Base-by-base conservation (phyloP, 1,140 invertebrate genomes). In the Drosophila willistoni region DNA sequence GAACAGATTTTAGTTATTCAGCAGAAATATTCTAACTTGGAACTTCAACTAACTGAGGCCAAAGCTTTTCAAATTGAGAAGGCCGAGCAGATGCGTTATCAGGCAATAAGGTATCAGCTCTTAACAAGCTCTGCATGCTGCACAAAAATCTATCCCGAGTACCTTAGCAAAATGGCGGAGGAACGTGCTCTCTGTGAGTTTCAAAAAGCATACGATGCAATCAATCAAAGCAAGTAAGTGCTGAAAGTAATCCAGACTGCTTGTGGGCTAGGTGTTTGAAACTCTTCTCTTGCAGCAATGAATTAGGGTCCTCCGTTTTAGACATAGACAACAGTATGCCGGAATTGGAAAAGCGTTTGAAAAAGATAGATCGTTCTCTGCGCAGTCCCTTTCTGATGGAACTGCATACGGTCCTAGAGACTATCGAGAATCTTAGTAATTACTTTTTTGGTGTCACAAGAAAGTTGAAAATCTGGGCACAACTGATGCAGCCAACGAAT, bases 71-170 rank as follows among this genome's bases (percentile, higher is more conserved):
- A 89, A 63, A 75, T 89, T 36, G 25, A 67, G 7, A 65, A 59
- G 56, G 71, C 64, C 2, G 61, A 89, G 33, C 39, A 59, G n/a
- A 84, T 89, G 84, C 84, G 80, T 0, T 80, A 84, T 17, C 84
- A 89, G 1, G 66, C 77, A 25, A 72, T 80, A 39, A 64, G 84
- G 0, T 79, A 87, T 44, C 73, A 81, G 9, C 55, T 89, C 0
- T 14, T 89, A 1, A 51, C 59, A 12, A 42, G 44, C 0, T 72
- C 62, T 0, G 68, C 64, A 1, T 78, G 61, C 41, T 73, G 67
- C 54, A 77, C 66, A 2, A 90, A 89, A 47, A 56, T 81, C 7
- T 89, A 85, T 36, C 85, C 85, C 2, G 81, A 89, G 22, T 90
- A 81, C 13, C 34, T 89, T 0, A 89, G 84, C 14, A 69, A 71